Base-by-base conservation (phyloP, 1,140 invertebrate species). In the Mya arenaria region DNA sequence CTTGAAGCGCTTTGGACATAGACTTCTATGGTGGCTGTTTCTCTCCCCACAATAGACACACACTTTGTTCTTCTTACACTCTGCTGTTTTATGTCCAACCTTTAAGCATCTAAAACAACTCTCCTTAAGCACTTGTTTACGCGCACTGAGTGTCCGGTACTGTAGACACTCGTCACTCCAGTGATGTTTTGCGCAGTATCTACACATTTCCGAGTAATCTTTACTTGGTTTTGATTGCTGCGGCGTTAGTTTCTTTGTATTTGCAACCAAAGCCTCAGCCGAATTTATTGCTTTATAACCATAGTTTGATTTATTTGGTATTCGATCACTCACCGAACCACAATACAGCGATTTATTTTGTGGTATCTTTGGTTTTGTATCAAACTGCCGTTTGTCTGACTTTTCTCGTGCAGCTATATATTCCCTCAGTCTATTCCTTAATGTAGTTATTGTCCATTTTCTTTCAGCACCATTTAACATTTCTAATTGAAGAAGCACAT, bases 111-210 rank as follows among this genome's bases (percentile, higher is more conserved):
- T 56, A 72, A 56, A 72, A 58, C 69, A 72, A 34, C 48, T 34
- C 23, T 32, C 48, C n/a, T 56, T 72, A 25, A 72, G 2, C 17
- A 17, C 6, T 65, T 65, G 15, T 30, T 72, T 34, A 37, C 44
- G 55, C 58, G 13, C 28, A 23, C 28, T 30, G 19, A 72, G 55
- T 32, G 69, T 72, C 30, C 23, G 32, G 30, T 72, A 72, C 58
- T 55, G 32, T 2, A 13, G 34, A 72, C 69, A 72, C 36, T 72
- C 69, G 32, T 72, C 69, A 44, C 69, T 72, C 69, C 69, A 72
- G 30, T 72, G 52, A 25, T 34, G 8, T 23, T 56, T 4, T 5
- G 55, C 4, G 37, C 69, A 72, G 17, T 72, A 72, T 17, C 69
- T 17, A 36, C 69, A 72, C 8, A 39, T 66, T 41, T 66, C 36